Evolutionary conservation across 2,113 vertebrate genomes (phyloP), one percentile per base, ranked within the genome.

Genomic region (Phalacrocorax carbo): DNA sequence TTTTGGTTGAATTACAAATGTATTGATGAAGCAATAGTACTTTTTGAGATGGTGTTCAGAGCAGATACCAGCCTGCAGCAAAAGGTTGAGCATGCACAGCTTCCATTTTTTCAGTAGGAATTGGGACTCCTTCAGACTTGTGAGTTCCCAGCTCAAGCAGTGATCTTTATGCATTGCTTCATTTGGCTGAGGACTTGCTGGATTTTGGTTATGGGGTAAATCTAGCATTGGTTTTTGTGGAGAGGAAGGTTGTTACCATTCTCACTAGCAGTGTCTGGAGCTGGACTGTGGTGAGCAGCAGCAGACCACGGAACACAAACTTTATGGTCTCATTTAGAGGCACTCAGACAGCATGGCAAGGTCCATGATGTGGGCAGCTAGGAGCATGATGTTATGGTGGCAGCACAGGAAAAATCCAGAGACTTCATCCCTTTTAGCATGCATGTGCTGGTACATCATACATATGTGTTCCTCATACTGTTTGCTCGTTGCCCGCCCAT

Each of bases 1-100:
- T 76, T 91, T 66, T 66, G 26, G 69, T 90, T 90, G 75, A 91
- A 88, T 96, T 93, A 82, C 48, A 95, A 61, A 55, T 40, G 52
- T 89, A 58, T 83, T 86, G 87, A 91, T 97, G 91, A 93, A 85
- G 51, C 46, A 64, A 18, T 36, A 71, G 60, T 54, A 30, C 42
- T 81, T 92, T 85, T 91, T 84, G 58, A 79, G 68, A 5, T 32
- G 42, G 7, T 52, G 11, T 66, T 89, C 4, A 1, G 36, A 54
- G 40, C 36, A 55, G 25, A 38, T 69, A 26, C 36, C 27, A 76
- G 49, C 70, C 87, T 69, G 40, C 55, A 88, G 58, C 62, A 83
- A 75, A 90, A 58, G 19, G 6, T 58, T 70, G 32, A 85, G 25
- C 20, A 9, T 1, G 4, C 27, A 14, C 26, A 55, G 21, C 29